These are phyloP conservation scores for Melieria omissa DNA, from an alignment of 2,888 invertebrate genomes.

Conservation along the genomic window DNA sequence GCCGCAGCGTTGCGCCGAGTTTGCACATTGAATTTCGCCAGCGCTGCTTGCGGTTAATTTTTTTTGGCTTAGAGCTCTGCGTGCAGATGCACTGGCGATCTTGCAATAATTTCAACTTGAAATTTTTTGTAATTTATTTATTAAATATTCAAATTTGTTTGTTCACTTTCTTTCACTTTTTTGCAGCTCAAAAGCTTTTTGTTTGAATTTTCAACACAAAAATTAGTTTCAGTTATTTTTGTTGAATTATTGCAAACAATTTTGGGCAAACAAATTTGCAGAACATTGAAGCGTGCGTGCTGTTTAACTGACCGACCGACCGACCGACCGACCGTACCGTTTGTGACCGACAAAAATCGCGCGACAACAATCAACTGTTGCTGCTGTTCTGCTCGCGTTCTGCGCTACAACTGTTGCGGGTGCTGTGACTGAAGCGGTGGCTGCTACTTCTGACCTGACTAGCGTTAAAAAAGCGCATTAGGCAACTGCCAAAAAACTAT, in stretches of 20 bases:
- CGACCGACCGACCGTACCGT: conserved; percentile 42
- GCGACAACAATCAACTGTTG: conserved; percentile 36
- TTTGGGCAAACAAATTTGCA: no score
- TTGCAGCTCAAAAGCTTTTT: background rate
- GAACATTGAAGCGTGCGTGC: no score
- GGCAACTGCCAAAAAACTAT: conserved; percentile 58
- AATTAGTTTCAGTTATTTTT: background rate
- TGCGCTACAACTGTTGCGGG: no score
- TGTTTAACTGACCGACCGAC: conserved; percentile 47
- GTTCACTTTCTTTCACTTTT: conserved; percentile 12
- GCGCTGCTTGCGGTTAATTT: no score
- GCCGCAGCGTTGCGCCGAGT: no score
- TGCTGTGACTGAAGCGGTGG: conserved; percentile 14
- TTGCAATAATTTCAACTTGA: no score
- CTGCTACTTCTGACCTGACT: conserved; percentile 48
- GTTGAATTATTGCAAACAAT: conserved; percentile 7
- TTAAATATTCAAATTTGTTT: conserved; percentile 5
- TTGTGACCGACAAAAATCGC: conserved; percentile 26
- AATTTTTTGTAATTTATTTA: no score
- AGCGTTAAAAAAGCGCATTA: conserved; percentile 59
- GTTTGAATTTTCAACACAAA: conserved; percentile 3
- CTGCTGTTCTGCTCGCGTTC: background rate
- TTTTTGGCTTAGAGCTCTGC: no score
- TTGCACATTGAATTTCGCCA: no score
- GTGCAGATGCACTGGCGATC: no score